Evolutionary conservation across 2,797 vertebrate genomes (phyloP).

Genomic region (Chelon auratus): DNA sequence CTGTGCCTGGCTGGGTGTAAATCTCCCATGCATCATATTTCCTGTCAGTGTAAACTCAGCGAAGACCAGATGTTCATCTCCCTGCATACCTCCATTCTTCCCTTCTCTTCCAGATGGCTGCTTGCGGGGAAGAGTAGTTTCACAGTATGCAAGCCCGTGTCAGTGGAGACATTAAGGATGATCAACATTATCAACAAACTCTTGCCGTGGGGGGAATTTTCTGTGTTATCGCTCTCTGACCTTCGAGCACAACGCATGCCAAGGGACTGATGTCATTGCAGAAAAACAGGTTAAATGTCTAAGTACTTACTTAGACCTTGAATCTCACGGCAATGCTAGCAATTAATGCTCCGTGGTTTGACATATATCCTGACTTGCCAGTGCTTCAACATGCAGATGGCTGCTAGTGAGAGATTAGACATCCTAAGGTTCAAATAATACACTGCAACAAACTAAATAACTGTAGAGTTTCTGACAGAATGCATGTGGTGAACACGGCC

Average conservation of each 20-base stretch:
- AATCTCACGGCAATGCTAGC: slow-evolving; percentile 13
- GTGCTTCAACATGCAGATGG: slow-evolving; percentile 40
- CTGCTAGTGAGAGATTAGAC: slow-evolving; percentile 31
- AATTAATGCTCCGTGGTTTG: slow-evolving; percentile 28
- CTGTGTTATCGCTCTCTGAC: neutral
- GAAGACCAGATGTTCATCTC: slow-evolving; percentile 77
- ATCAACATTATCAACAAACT: slow-evolving; percentile 45
- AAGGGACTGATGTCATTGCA: slow-evolving; percentile 1
- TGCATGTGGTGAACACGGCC: slow-evolving; percentile 27
- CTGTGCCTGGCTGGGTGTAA: slow-evolving; percentile 37
- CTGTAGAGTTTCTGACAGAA: slow-evolving; percentile 14
- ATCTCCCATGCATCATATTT: slow-evolving; percentile 64
- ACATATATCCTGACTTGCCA: slow-evolving; percentile 46
- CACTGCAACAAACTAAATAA: neutral
- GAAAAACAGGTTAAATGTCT: too few species aligned
- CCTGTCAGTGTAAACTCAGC: slow-evolving; percentile 53
- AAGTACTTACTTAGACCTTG: slow-evolving; percentile 8
- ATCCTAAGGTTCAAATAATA: slow-evolving; percentile 14
- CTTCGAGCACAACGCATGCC: neutral
- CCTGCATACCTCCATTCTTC: slow-evolving; percentile 65
- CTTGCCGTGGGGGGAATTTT: slow-evolving; percentile 7
- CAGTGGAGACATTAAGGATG: slow-evolving; percentile 36
- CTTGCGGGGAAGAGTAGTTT: slow-evolving; percentile 59
- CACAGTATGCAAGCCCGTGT: slow-evolving; percentile 53
- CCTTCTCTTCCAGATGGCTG: slow-evolving; percentile 73